Conservation (phyloP, 2,888 invertebrate genomes). For the Aethes cnicana region DNA sequence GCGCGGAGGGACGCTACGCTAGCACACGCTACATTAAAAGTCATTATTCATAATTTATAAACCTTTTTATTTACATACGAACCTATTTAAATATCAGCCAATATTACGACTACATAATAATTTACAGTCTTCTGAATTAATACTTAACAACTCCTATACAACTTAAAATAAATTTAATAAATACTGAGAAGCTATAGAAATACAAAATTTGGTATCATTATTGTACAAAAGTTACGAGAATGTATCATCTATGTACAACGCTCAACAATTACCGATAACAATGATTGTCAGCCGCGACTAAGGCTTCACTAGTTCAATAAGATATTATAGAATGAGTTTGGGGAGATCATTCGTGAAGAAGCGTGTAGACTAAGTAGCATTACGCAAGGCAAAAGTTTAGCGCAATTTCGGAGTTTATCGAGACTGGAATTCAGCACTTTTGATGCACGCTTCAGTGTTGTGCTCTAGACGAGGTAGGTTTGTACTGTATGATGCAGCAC, state of each 20-base stretch:
- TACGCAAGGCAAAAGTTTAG: no score
- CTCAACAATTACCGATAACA: slow-evolving; percentile 63
- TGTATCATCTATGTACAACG: slow-evolving; percentile 73
- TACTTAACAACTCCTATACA: slow-evolving; percentile 69
- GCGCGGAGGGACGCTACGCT: slow-evolving; percentile 33
- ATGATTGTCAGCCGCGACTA: slow-evolving; percentile 59
- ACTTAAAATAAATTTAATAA: slow-evolving; percentile 70
- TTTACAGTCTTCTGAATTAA: slow-evolving; percentile 81
- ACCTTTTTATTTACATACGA: slow-evolving; percentile 73
- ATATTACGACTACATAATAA: slow-evolving; percentile 78
- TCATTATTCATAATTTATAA: slow-evolving; percentile 62
- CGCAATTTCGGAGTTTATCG: no score
- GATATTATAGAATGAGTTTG: slow-evolving; percentile 52
- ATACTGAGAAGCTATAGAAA: slow-evolving; percentile 76
- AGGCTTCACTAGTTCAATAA: slow-evolving; percentile 59
- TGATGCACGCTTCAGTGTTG: no score
- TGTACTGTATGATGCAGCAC: slow-evolving; percentile 77
- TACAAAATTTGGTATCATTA: slow-evolving; percentile 80
- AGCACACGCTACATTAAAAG: slow-evolving; percentile 39
- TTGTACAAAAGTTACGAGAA: slow-evolving; percentile 78
- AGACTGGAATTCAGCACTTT: no score
- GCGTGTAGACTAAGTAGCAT: slow-evolving; percentile 46
- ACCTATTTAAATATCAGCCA: slow-evolving; percentile 79
- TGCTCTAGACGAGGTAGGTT: slow-evolving; percentile 60
- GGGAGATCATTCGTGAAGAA: slow-evolving; percentile 62